These are phyloP conservation scores for Euglossa dilemma DNA, from an alignment of 1,140 invertebrate species.

Conservation along the genomic window DNA sequence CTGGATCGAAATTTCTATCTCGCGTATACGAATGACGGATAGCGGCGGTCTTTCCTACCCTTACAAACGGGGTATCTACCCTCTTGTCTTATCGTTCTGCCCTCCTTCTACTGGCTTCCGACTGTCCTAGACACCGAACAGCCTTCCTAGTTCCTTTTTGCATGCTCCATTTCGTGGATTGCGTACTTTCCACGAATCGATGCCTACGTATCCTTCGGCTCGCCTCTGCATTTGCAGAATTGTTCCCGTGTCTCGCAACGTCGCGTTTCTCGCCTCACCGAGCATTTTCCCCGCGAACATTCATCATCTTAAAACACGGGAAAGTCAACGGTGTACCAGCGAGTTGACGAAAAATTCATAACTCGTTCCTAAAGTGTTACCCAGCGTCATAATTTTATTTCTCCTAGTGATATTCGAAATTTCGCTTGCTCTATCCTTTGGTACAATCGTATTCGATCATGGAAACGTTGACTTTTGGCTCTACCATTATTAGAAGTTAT, in stretches of 20 bases:
- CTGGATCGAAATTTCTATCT: slow-evolving; percentile 33
- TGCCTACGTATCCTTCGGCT: slow-evolving; percentile 37
- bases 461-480: no score
- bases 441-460: no score
- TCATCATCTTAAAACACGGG: slow-evolving; percentile 33
- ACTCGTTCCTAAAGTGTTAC: neutral
- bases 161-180: slow-evolving; percentile 70
- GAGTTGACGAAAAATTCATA: neutral
- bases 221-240: slow-evolving; percentile 32
- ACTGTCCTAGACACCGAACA: neutral
- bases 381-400: neutral
- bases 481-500: no score
- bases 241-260: slow-evolving; percentile 11
- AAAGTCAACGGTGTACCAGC: slow-evolving; percentile 1
- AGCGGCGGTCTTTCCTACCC: neutral
- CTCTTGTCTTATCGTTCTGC: slow-evolving; percentile 24
- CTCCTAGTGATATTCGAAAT: no score
- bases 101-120: neutral
- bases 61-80: neutral
- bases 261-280: neutral
- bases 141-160: slow-evolving; percentile 45
- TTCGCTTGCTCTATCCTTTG: no score
- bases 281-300: neutral
- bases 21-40: slow-evolving; percentile 35
- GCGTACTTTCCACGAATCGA: slow-evolving; percentile 66